Evolutionary conservation across 2,797 vertebrate genomes (phyloP).

Genomic region (Neoniphon sammara): DNA sequence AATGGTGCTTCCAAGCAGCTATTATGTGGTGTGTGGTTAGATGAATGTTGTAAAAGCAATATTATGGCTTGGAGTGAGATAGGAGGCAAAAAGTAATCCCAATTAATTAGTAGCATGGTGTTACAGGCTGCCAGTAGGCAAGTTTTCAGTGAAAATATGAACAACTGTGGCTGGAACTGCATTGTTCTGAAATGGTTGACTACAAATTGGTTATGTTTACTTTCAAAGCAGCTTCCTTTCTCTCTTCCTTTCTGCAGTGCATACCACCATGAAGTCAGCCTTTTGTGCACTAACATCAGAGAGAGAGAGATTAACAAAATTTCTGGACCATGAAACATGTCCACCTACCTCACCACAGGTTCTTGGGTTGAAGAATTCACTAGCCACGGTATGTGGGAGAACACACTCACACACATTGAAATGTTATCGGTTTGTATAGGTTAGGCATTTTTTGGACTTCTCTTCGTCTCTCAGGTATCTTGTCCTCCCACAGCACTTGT

Average conservation of each 20-base stretch:
- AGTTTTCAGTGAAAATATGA: background rate
- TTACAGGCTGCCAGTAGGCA: background rate
- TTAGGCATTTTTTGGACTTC: slow-evolving; percentile 17
- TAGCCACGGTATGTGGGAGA: slow-evolving; percentile 85
- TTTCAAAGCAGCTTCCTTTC: background rate
- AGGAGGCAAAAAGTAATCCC: slow-evolving; percentile 21
- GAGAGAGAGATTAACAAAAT: slow-evolving; percentile 90
- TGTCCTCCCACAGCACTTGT: slow-evolving; percentile 57
- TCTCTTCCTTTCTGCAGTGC: slow-evolving; percentile 82
- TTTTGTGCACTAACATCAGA: slow-evolving; percentile 89
- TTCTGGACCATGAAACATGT: slow-evolving; percentile 86
- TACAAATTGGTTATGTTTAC: background rate
- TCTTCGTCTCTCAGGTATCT: slow-evolving; percentile 6
- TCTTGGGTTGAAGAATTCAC: slow-evolving; percentile 89
- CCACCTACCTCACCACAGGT: slow-evolving; percentile 89
- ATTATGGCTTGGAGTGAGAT: background rate
- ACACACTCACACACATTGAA: background rate
- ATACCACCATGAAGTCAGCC: slow-evolving; percentile 90
- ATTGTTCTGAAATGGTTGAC: background rate
- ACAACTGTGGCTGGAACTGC: background rate
- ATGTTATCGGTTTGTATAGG: slow-evolving; percentile 7
- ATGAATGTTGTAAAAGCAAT: slow-evolving; percentile 20
- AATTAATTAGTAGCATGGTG: slow-evolving; percentile 4
- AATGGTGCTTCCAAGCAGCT: slow-evolving; percentile 7
- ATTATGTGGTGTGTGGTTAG: slow-evolving; percentile 16